phyloP scores from a whole-genome alignment of 2,113 vertebrate genomes.

The Mixornis gularis region DNA sequence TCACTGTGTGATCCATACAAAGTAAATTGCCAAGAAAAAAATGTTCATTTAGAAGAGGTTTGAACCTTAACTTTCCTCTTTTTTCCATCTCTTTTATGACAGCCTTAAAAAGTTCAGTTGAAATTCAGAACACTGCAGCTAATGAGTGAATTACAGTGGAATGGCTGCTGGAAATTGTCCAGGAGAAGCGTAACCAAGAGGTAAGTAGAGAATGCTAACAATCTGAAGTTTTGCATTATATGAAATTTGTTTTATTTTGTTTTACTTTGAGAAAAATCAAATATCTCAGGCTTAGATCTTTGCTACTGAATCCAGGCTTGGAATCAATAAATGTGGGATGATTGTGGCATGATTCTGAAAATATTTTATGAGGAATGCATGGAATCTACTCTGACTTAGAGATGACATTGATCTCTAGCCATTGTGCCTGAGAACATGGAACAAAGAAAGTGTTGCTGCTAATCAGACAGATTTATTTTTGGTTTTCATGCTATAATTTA shows the following conservation, averaged over 20 bases:
- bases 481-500: not conserved
- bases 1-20: not conserved
- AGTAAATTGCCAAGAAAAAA: not conserved
- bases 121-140: not conserved
- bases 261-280: not conserved
- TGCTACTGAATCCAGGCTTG: not conserved
- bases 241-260: not conserved
- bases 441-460: not conserved
- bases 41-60: not conserved
- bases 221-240: not conserved
- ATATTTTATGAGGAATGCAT: not conserved
- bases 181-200: not conserved
- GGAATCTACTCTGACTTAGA: not conserved
- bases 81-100: not conserved
- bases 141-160: not conserved
- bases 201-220: not conserved
- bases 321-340: not conserved
- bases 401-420: not conserved
- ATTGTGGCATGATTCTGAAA: not conserved
- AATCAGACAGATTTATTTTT: not conserved
- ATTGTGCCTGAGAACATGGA: not conserved
- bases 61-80: not conserved
- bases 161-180: not conserved
- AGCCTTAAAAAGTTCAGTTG: not conserved
- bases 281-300: not conserved